These are phyloP conservation scores for Caenorhabditis remanei DNA, from an alignment of 1,140 invertebrate genomes.

Conservation along the genomic window DNA sequence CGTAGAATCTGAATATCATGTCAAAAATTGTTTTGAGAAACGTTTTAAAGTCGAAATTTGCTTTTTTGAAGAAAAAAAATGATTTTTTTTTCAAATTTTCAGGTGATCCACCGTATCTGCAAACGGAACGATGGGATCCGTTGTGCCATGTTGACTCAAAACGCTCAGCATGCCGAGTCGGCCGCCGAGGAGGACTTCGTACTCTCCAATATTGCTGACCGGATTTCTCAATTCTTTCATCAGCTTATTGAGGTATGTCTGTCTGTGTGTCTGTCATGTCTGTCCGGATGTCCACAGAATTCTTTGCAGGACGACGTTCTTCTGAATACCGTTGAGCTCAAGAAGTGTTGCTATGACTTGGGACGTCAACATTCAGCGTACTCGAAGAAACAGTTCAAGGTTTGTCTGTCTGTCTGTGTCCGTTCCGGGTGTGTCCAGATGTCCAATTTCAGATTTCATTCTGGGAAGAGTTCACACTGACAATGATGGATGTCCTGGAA, in stretches of 20 bases:
- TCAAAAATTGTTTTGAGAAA: too few species aligned
- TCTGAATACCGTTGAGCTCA: neutral
- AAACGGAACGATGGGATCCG: conserved; percentile 25
- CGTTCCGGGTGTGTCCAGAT: neutral
- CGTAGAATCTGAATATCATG: too few species aligned
- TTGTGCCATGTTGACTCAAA: conserved; percentile 11
- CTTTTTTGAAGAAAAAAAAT: too few species aligned
- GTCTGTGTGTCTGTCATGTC: too few species aligned
- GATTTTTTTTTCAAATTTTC: neutral
- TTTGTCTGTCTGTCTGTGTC: neutral
- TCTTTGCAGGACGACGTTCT: conserved; percentile 14
- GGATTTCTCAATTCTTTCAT: conserved; percentile 28
- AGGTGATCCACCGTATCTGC: conserved; percentile 15
- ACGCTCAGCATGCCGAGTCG: conserved; percentile 23
- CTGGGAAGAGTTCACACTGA: conserved; percentile 49
- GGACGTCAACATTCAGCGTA: conserved; percentile 14
- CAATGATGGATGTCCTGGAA: conserved; percentile 41
- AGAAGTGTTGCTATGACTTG: conserved; percentile 23
- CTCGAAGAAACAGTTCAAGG: conserved; percentile 40
- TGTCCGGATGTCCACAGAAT: neutral
- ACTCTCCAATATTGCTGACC: conserved; percentile 9
- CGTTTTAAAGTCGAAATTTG: too few species aligned
- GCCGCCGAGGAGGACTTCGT: conserved; percentile 35
- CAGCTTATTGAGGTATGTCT: neutral
- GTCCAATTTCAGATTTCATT: neutral